phyloP scores from a whole-genome alignment of 2,113 vertebrate species.

The Corythornis vintsioides region DNA sequence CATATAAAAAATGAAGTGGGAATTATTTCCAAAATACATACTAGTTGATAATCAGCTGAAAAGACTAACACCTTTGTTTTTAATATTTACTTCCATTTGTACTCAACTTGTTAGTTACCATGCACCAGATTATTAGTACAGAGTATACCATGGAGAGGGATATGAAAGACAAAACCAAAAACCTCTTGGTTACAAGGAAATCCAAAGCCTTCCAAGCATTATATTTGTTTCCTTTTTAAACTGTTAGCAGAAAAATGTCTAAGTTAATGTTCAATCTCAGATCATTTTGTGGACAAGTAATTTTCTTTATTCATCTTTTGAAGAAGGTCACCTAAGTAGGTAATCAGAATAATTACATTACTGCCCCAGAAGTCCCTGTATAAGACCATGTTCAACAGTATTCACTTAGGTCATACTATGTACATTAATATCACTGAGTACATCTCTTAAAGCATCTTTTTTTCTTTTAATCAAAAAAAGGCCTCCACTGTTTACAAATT shows the following conservation, averaged over 20 bases:
- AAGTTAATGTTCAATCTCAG: neutral
- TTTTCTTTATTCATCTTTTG: neutral
- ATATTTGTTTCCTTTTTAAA: neutral
- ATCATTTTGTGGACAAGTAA: neutral
- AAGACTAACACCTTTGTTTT: neutral
- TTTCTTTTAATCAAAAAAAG: neutral
- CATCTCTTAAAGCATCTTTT: neutral
- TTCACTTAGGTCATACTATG: neutral
- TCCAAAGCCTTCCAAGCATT: neutral
- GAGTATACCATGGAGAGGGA: neutral
- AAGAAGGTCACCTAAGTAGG: neutral
- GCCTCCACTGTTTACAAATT: neutral
- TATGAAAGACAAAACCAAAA: neutral
- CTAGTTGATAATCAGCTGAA: neutral
- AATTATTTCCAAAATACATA: neutral
- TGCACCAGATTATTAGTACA: neutral
- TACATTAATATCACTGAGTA: neutral
- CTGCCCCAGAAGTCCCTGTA: neutral
- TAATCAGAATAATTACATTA: conserved; percentile 20
- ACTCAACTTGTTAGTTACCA: neutral
- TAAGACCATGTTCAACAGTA: neutral
- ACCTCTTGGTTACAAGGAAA: neutral
- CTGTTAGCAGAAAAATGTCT: neutral
- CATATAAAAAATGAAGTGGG: neutral
- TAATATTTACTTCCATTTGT: neutral